A percentile compares a stretch with the other conserved stretches of the same genome.
Evolutionary conservation across 2,113 vertebrate genomes (phyloP).

Genomic region (Podarcis raffonei): DNA sequence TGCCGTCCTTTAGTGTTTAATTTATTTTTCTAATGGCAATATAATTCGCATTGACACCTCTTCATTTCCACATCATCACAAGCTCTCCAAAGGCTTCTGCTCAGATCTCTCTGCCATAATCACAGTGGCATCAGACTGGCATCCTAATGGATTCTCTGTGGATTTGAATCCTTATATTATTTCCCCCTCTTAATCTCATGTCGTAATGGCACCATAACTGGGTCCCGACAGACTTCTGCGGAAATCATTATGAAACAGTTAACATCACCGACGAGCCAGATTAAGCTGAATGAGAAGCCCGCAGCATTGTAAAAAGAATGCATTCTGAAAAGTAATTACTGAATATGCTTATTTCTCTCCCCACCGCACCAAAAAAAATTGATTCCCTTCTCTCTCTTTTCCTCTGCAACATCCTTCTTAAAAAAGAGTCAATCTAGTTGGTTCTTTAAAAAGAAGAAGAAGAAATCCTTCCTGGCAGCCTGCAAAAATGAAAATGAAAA

Average conservation of each 20-base stretch:
- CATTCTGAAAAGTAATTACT: constrained; percentile 44
- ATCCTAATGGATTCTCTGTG: constrained; percentile 58
- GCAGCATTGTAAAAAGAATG: constrained; percentile 37
- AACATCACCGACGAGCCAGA: constrained; percentile 21
- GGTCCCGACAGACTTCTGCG: constrained; percentile 49
- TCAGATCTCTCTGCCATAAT: constrained; percentile 55
- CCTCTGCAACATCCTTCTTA: not conserved
- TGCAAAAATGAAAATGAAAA: constrained; percentile 3
- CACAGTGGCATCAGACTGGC: constrained; percentile 57
- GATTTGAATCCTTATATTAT: constrained; percentile 50
- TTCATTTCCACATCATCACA: constrained; percentile 53
- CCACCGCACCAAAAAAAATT: not conserved
- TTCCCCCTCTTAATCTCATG: constrained; percentile 53
- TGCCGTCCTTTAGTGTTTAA: constrained; percentile 8
- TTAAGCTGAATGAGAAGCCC: constrained; percentile 44
- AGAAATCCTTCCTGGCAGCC: constrained; percentile 16
- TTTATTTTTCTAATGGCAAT: constrained; percentile 40
- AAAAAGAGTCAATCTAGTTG: not conserved
- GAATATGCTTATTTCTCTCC: constrained; percentile 15
- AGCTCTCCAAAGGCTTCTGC: constrained; percentile 49
- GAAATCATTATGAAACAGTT: constrained; percentile 54
- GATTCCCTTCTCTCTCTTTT: constrained; percentile 8
- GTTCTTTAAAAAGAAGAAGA: not conserved
- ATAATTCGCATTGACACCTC: constrained; percentile 44
- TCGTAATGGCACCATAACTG: constrained; percentile 57